Base-by-base conservation (phyloP, 2,797 vertebrate species). In the Smutsia temminckii region DNA sequence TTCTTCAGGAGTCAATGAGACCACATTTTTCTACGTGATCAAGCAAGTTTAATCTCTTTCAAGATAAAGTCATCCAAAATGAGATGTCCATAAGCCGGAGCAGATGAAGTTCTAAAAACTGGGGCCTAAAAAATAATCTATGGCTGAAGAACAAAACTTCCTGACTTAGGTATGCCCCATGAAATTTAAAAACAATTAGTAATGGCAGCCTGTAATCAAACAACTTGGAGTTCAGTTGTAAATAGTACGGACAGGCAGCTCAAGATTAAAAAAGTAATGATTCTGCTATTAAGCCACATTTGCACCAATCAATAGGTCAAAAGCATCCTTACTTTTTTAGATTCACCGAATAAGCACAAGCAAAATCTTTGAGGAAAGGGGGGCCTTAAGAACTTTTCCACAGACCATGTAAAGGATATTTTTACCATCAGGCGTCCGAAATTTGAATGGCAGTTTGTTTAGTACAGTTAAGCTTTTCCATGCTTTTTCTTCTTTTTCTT, bases 211-310 rank as follows among this genome's bases (percentile, higher is more conserved):
- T 71, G 96, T 98, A 98, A 98, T 98, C 1, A 12, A 98, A 98
- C 88, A 92, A 97, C 89, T 92, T 78, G 96, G 97, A 96, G 95
- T 98, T 97, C 90, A 74, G 91, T 96, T 98, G 97, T 97, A 97
- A 98, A 98, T 94, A 98, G 97, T 96, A 96, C 95, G 64, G 91
- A 79, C 68, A 98, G 97, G 97, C 97, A 98, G 96, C 96, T 98
- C 95, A 95, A 98, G 96, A 98, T 98, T 98, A 97, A 98, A 98
- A 98, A 98, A 97, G 94, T 98, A 98, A 98, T 97, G 97, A 98
- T 98, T 98, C 95, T 97, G 95, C 97, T 98, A 98, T 98, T 98
- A 97, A 98, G 92, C 64, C 97, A 97, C 97, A 91, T 95, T 98
- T 97, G 79, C n/a, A 97, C 83, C 95, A 97, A 97, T 98, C 98